These are phyloP conservation scores for Gymnodraco acuticeps DNA, from an alignment of 2,797 vertebrate genomes.

Conservation along the genomic window DNA sequence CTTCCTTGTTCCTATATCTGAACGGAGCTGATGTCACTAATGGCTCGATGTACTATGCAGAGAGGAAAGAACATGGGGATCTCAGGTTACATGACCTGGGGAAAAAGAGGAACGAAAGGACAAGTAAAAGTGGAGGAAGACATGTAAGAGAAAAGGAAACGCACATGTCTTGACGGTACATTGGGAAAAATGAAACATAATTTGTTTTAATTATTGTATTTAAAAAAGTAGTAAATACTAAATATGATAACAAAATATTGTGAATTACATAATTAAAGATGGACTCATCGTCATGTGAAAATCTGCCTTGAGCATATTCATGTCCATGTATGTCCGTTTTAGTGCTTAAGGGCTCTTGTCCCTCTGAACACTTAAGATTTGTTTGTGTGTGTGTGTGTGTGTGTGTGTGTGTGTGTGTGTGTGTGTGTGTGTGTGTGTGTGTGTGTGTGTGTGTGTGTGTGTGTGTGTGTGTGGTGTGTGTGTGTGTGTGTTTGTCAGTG, in stretches of 20 bases:
- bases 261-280: conserved; percentile 11
- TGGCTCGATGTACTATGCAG: conserved; percentile 88
- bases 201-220: background rate
- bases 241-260: conserved; percentile 7
- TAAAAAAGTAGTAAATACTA: conserved; percentile 15
- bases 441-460: conserved; percentile 1
- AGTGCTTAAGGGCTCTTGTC: conserved; percentile 31
- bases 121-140: conserved; percentile 6
- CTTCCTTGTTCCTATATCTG: conserved; percentile 64
- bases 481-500: conserved; percentile 68
- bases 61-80: conserved; percentile 83
- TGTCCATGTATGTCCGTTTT: conserved; percentile 15
- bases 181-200: background rate
- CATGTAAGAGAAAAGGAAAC: conserved; percentile 8
- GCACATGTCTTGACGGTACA: background rate
- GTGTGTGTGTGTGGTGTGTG: conserved; percentile 3
- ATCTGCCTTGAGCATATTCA: background rate
- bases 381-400: conserved; percentile 12
- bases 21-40: conserved; percentile 93
- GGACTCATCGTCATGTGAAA: conserved; percentile 14
- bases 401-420: conserved; percentile 28
- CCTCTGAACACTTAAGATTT: conserved; percentile 15
- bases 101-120: conserved; percentile 45
- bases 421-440: conserved; percentile 29
- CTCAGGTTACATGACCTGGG: conserved; percentile 87